Percentiles rank a stretch among this genome's conserved stretches.
phyloP scores from a whole-genome alignment of 2,113 vertebrate genomes.

The Piprites chloris region DNA sequence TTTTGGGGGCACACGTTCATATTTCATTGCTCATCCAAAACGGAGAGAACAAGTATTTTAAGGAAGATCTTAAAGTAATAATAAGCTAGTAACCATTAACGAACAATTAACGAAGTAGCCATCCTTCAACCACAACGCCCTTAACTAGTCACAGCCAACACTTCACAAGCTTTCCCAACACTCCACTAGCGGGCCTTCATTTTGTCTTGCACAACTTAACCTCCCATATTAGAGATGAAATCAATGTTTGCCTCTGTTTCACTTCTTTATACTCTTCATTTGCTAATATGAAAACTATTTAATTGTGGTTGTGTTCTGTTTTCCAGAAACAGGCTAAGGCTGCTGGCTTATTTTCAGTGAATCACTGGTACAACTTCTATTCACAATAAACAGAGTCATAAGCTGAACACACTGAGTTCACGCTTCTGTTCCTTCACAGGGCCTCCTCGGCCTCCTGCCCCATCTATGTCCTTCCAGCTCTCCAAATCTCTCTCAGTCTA shows the following conservation, averaged over 20 bases:
- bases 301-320: not conserved
- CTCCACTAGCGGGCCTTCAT: not conserved
- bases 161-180: not conserved
- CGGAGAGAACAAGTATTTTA: not conserved
- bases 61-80: not conserved
- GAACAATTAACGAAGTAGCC: constrained; percentile 5
- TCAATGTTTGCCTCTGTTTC: not conserved
- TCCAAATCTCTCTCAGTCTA: not conserved
- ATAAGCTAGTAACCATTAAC: not conserved
- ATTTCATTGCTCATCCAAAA: not conserved
- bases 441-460: not conserved
- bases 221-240: not conserved
- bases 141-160: not conserved
- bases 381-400: not conserved
- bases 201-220: not conserved
- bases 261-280: not conserved
- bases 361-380: not conserved
- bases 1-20: not conserved
- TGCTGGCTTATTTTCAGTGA: not conserved
- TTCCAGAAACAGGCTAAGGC: not conserved
- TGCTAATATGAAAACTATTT: not conserved
- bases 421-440: not conserved
- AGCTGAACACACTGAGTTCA: not conserved
- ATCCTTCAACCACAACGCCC: not conserved
- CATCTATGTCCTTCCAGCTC: not conserved